Evolutionary conservation across 2,797 vertebrate species (phyloP).

Genomic region (Melanotaenia maccullochi): DNA sequence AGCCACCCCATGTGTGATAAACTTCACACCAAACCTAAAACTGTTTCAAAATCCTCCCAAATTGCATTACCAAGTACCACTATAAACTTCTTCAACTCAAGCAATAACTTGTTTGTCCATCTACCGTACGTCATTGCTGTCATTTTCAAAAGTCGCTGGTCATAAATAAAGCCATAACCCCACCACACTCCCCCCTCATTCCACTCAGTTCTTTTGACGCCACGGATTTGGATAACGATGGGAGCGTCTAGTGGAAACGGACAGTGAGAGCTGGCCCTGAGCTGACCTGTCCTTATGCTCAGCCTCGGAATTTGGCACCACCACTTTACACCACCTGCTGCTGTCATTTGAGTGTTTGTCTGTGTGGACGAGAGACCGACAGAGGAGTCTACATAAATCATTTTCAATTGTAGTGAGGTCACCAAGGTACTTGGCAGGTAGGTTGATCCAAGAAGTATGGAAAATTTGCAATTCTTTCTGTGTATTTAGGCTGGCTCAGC

Average conservation of each 20-base stretch:
- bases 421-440: neutral
- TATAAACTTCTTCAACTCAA: neutral
- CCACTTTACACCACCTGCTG: slow-evolving; percentile 66
- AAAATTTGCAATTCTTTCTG: neutral
- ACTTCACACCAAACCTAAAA: neutral
- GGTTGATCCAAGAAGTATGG: neutral
- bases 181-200: slow-evolving; percentile 18
- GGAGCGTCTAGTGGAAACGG: slow-evolving; percentile 27
- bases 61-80: neutral
- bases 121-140: slow-evolving; percentile 20
- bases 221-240: slow-evolving; percentile 22
- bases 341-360: slow-evolving; percentile 56
- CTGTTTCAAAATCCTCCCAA: neutral
- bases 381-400: slow-evolving; percentile 18
- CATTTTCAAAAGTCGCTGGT: slow-evolving; percentile 52
- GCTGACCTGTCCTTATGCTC: slow-evolving; percentile 55
- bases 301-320: slow-evolving; percentile 52
- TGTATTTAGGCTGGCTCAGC: neutral
- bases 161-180: slow-evolving; percentile 36
- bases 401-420: slow-evolving; percentile 21
- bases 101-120: slow-evolving; percentile 13
- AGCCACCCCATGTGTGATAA: neutral
- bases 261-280: slow-evolving; percentile 31
- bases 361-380: neutral
- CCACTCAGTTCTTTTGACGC: slow-evolving; percentile 39